Conservation (phyloP, 1,140 invertebrate genomes). For the Linepithema humile region DNA sequence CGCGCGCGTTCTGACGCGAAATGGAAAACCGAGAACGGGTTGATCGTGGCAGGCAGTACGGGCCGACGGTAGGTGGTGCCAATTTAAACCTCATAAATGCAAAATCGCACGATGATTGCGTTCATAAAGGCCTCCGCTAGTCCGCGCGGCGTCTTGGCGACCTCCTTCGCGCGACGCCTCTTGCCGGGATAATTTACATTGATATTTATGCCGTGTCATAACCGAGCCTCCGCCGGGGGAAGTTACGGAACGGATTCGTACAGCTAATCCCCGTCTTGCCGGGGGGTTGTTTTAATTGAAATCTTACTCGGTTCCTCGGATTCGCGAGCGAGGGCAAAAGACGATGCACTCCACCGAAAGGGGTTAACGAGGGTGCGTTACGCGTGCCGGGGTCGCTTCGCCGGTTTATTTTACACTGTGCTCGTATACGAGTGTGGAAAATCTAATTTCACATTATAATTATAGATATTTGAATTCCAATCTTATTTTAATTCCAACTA, state of each 20-base stretch:
- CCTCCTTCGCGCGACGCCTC: constrained; percentile 69
- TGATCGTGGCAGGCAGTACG: constrained; percentile 7
- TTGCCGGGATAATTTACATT: constrained; percentile 82
- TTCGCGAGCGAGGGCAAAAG: constrained; percentile 68
- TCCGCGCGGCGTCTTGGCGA: constrained; percentile 71
- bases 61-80: constrained; percentile 59
- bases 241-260: constrained; percentile 82
- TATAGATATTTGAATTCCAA: not conserved
- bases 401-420: constrained; percentile 19
- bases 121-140: constrained; percentile 78
- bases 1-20: not conserved
- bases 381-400: constrained; percentile 51
- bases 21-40: constrained; percentile 21
- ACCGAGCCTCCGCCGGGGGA: constrained; percentile 72
- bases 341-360: constrained; percentile 61
- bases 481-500: not conserved
- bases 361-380: constrained; percentile 70
- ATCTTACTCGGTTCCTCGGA: constrained; percentile 82
- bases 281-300: constrained; percentile 85
- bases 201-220: constrained; percentile 85
- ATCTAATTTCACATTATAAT: constrained; percentile 11
- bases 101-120: constrained; percentile 81
- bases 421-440: constrained; percentile 12
- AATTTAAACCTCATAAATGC: constrained; percentile 83
- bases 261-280: constrained; percentile 82